Percentiles rank a stretch among this genome's conserved stretches.
Evolutionary conservation across 2,113 vertebrate genomes (phyloP).

Genomic region (Mesoclemmys tuberculata): DNA sequence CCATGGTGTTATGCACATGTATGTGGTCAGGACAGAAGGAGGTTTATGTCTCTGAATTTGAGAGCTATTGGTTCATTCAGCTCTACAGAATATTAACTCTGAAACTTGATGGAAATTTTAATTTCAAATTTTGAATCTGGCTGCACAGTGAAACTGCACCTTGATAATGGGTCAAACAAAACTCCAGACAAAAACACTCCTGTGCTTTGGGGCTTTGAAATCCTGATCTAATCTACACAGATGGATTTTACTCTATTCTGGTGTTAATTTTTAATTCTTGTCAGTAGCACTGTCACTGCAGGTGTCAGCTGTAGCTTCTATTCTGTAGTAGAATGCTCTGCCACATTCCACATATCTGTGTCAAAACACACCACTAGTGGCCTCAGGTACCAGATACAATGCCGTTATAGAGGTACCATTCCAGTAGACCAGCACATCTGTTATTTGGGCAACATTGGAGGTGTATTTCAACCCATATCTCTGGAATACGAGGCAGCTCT

Average conservation of each 20-base stretch:
- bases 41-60: background rate
- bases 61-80: background rate
- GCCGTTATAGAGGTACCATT: background rate
- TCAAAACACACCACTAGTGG: background rate
- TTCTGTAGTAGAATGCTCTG: background rate
- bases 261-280: background rate
- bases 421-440: background rate
- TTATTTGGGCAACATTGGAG: background rate
- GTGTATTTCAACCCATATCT: background rate
- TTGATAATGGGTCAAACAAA: slow-evolving; percentile 57
- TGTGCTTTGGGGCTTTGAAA: background rate
- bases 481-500: background rate
- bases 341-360: background rate
- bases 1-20: too few species aligned
- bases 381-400: background rate
- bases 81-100: background rate
- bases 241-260: background rate
- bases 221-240: background rate
- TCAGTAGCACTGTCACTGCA: background rate
- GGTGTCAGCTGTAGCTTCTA: accelerated
- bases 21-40: background rate
- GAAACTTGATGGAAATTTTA: background rate
- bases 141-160: background rate
- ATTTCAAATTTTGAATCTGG: background rate
- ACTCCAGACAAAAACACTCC: background rate